These are phyloP conservation scores for Drosophila greeni DNA, from an alignment of 2,888 invertebrate genomes.

Conservation along the genomic window DNA sequence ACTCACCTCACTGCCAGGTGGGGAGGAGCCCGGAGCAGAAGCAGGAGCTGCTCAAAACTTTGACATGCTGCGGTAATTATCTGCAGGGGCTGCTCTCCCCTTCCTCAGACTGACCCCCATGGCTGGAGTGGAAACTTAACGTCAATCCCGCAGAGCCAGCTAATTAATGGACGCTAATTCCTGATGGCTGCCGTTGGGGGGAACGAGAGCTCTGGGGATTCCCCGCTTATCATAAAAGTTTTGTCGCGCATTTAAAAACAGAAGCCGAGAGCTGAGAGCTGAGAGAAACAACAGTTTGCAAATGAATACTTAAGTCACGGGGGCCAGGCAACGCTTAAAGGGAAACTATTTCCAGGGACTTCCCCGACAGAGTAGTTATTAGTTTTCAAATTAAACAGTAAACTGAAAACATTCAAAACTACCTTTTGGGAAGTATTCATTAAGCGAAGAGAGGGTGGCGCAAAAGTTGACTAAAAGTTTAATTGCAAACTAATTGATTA, in stretches of 20 bases:
- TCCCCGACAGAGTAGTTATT: background rate
- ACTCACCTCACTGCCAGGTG: slow-evolving; percentile 13
- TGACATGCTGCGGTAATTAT: slow-evolving; percentile 44
- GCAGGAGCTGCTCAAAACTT: slow-evolving; percentile 33
- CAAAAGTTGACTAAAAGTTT: background rate
- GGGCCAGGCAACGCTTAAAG: background rate
- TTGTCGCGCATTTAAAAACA: slow-evolving; percentile 56
- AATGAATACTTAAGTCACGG: slow-evolving; percentile 6
- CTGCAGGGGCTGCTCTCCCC: slow-evolving; percentile 26
- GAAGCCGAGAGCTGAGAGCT: slow-evolving; percentile 6
- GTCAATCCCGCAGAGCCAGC: slow-evolving; percentile 61
- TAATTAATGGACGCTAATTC: slow-evolving; percentile 70
- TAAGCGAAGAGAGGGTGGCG: background rate
- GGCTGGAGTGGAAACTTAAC: slow-evolving; percentile 44
- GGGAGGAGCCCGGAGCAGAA: background rate
- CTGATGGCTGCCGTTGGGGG: slow-evolving; percentile 19
- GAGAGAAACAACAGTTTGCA: slow-evolving; percentile 10
- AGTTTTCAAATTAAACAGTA: background rate
- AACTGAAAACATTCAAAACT: background rate
- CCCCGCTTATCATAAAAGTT: slow-evolving; percentile 53
- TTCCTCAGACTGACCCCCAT: no score
- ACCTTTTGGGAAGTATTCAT: background rate
- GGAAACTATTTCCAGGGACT: background rate
- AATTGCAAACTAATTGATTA: slow-evolving; percentile 9
- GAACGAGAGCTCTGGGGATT: slow-evolving; percentile 3